phyloP scores from a whole-genome alignment of 1,140 invertebrate species.

The Homalodisca vitripennis region DNA sequence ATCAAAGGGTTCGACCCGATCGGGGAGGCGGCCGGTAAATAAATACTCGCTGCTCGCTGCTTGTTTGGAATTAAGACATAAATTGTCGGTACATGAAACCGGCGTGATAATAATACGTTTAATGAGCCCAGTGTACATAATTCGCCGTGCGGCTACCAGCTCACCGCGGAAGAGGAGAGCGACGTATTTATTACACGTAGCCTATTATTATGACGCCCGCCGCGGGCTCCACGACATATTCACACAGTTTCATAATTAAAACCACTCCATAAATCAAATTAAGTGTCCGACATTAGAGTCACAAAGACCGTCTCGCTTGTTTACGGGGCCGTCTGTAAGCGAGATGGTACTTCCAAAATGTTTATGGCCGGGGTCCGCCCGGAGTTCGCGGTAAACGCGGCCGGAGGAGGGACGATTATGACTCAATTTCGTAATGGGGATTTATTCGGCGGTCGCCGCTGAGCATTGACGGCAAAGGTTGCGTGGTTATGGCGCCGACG shows the following conservation, averaged over 20 bases:
- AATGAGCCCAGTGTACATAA: slow-evolving; percentile 20
- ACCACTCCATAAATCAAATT: slow-evolving; percentile 31
- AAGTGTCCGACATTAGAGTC: neutral
- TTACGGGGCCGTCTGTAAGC: neutral
- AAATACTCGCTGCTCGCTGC: slow-evolving; percentile 14
- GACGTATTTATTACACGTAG: slow-evolving; percentile 7
- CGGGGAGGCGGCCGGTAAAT: slow-evolving; percentile 1
- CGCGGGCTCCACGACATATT: slow-evolving; percentile 16
- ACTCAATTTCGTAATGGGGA: too few species aligned
- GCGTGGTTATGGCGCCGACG: too few species aligned
- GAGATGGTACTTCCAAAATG: neutral
- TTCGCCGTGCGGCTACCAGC: neutral
- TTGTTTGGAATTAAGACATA: slow-evolving; percentile 28
- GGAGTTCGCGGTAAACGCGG: too few species aligned
- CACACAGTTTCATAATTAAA: slow-evolving; percentile 31
- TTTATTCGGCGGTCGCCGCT: too few species aligned
- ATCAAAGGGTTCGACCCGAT: neutral
- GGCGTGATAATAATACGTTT: slow-evolving; percentile 30
- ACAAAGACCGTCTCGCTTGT: too few species aligned
- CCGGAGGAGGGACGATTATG: too few species aligned
- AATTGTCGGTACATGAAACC: slow-evolving; percentile 19
- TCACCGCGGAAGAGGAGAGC: neutral
- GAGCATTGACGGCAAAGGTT: too few species aligned
- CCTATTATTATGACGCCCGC: slow-evolving; percentile 3
- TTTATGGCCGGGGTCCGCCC: neutral